These are phyloP conservation scores for rat (Rattus norvegicus) DNA, from an alignment of 2,113 vertebrate genomes.

Conservation along the genomic window DNA sequence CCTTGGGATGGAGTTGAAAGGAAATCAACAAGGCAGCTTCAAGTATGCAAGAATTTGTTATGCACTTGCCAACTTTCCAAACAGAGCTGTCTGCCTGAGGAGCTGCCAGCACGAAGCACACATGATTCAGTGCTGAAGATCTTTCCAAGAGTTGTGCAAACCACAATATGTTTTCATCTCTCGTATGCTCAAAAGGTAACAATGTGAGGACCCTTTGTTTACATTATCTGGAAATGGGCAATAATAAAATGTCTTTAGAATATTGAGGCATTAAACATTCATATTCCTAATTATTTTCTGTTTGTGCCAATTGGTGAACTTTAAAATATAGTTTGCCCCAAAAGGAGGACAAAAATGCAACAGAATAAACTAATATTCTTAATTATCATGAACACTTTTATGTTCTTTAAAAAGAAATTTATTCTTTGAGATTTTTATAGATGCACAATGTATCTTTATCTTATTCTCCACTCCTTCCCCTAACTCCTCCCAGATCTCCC, in stretches of 20 bases:
- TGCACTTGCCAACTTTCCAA: constrained; percentile 62
- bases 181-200: constrained; percentile 30
- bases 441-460: background rate
- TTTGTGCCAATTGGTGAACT: constrained; percentile 21
- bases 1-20: constrained; percentile 66
- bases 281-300: background rate
- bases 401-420: background rate
- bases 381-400: background rate
- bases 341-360: background rate
- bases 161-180: constrained; percentile 46
- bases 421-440: background rate
- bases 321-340: background rate
- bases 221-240: constrained; percentile 63
- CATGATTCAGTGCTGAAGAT: background rate
- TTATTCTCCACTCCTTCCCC: background rate
- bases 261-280: background rate
- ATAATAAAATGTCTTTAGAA: constrained; percentile 48
- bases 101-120: constrained; percentile 59
- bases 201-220: constrained; percentile 57
- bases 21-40: constrained; percentile 62
- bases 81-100: constrained; percentile 23
- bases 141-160: constrained; percentile 61
- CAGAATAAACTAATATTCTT: background rate
- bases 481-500: background rate
- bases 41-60: constrained; percentile 67